Evolutionary conservation across 2,888 invertebrate genomes (phyloP), one percentile per base, ranked within the genome.

Genomic region (Cremastobaeus sp.): DNA sequence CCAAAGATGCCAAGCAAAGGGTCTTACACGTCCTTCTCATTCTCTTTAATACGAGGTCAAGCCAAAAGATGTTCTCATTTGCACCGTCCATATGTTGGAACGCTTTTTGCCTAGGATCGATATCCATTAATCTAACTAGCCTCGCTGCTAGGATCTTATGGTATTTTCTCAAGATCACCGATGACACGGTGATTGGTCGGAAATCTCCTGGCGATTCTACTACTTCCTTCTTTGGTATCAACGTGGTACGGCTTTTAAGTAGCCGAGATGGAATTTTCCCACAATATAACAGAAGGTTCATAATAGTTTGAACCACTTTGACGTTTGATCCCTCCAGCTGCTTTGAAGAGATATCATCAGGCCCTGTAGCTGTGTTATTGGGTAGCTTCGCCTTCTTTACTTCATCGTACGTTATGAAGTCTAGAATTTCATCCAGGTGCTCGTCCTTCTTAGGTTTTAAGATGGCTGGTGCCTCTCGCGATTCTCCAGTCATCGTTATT

Each of bases 71-170:
- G 12, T 77, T 81, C 0, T 74, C 70, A 0, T 71, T 34, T 4
- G 74, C 72, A 0, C 77, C 80, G 32, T 79, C 80, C 0, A 8
- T 12, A 9, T 59, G 39, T 0, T 17, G 11, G 14, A 81, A 81
- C 0, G 76, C 80, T 4, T 54, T 37, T 15, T 81, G 80, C 0
- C 76, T 12, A 0, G 14, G 4, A 20, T 82, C 79, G 0, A 80
- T 28, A 0, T 37, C 11, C 1, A 12, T 28, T 12, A 34, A 28
- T 8, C 6, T 28, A 0, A 30, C 9, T 9, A 60, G 1, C 9
- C 64, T 39, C 0, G 17, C 8, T 0, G 66, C 47, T 0, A 47
- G 14, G 0, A 66, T 34, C 32, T 32, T 66, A 32, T 66, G 66
- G 15, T 9, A 48, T 0, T 25, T 8, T 21, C 66, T 3, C 0